Evolutionary conservation across 2,888 invertebrate species (phyloP).

Genomic region (Gymnosoma rotundatum): DNA sequence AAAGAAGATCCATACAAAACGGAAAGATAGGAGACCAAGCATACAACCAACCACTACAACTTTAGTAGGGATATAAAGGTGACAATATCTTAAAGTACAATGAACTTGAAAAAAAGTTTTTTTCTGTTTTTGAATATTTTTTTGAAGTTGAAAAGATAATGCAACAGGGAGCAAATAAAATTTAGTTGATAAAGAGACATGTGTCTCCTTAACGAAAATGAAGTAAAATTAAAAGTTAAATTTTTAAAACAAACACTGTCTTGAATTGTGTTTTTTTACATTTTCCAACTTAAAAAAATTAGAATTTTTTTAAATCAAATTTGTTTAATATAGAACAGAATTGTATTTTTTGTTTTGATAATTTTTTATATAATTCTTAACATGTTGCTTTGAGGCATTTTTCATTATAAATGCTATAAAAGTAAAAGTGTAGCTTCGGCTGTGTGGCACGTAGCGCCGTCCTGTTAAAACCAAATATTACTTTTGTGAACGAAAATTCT

Average conservation of each 20-base stretch:
- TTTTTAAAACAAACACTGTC: not conserved
- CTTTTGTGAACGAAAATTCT: no score
- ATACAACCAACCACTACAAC: conserved; percentile 42
- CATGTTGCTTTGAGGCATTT: no score
- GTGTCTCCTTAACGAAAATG: conserved; percentile 49
- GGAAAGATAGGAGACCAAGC: conserved; percentile 67
- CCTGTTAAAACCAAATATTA: no score
- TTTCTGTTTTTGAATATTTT: conserved; percentile 7
- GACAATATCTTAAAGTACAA: conserved; percentile 80
- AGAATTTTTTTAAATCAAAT: no score
- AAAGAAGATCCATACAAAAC: conserved; percentile 50
- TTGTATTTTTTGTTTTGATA: no score
- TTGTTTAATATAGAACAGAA: no score
- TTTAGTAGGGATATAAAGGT: conserved; percentile 74
- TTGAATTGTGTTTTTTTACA: no score
- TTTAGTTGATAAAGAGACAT: conserved; percentile 67
- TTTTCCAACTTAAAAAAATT: no score
- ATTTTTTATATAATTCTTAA: no score
- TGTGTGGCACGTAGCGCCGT: no score
- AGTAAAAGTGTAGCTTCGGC: no score
- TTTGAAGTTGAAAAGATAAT: conserved; percentile 11
- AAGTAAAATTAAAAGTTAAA: conserved; percentile 28
- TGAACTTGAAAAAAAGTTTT: conserved; percentile 74
- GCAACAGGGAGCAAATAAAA: conserved; percentile 57
- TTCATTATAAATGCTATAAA: no score